Evolutionary conservation across 2,888 invertebrate species (phyloP).

Genomic region (Chromoteleia sp.): DNA sequence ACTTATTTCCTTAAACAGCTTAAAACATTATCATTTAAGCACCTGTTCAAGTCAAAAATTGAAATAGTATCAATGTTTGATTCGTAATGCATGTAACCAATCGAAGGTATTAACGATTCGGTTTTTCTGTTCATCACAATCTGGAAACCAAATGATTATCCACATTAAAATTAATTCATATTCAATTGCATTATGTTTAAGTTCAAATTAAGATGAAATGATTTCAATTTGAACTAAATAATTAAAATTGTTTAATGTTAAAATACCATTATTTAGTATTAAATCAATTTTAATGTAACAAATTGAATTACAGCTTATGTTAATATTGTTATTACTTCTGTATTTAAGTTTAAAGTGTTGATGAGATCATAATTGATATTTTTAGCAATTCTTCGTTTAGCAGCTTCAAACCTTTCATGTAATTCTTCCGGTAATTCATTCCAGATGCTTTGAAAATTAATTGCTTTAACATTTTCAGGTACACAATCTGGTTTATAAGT

Average conservation of each 20-base stretch:
- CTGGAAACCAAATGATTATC: constrained; percentile 39
- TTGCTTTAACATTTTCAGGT: constrained; percentile 80
- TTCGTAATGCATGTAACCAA: constrained; percentile 80
- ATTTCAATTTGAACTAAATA: too few species aligned
- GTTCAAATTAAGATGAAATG: too few species aligned
- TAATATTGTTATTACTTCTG: constrained; percentile 23
- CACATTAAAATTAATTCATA: not conserved
- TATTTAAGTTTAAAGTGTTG: constrained; percentile 75
- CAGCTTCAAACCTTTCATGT: constrained; percentile 76
- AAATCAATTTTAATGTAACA: too few species aligned
- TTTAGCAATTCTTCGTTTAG: constrained; percentile 73
- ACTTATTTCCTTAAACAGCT: not conserved
- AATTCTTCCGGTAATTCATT: constrained; percentile 78
- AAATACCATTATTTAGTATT: too few species aligned
- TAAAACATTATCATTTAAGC: not conserved
- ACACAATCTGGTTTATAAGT: constrained; percentile 83
- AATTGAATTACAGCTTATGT: not conserved
- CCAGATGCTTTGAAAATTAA: constrained; percentile 82
- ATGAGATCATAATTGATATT: constrained; percentile 43
- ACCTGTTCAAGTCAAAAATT: constrained; percentile 80
- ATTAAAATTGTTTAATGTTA: too few species aligned
- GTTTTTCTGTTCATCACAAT: constrained; percentile 13
- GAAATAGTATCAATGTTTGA: constrained; percentile 77
- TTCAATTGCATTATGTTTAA: not conserved
- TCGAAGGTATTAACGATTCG: constrained; percentile 77